phyloP scores from a whole-genome alignment of 2,113 vertebrate species.

The Cochlearius cochlearius region DNA sequence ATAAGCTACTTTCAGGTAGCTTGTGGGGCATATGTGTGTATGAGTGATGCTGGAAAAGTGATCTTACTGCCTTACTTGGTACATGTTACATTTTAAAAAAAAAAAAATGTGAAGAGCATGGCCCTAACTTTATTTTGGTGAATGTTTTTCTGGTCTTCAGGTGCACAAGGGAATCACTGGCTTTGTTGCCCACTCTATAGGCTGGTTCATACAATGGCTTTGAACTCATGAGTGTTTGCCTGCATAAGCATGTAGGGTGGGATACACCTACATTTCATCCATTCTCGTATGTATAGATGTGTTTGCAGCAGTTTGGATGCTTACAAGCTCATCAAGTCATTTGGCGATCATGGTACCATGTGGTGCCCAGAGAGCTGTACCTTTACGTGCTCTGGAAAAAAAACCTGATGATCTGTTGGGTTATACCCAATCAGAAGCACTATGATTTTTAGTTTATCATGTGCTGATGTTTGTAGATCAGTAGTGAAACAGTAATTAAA shows the following conservation, averaged over 20 bases:
- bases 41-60: background rate
- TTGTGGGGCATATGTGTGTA: background rate
- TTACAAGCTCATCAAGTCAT: background rate
- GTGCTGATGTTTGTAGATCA: background rate
- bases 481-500: background rate
- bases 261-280: background rate
- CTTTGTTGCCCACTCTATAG: background rate
- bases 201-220: background rate
- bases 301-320: background rate
- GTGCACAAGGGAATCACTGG: background rate
- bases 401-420: background rate
- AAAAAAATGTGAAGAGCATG: background rate
- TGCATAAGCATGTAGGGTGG: background rate
- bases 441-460: background rate
- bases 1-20: background rate
- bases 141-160: background rate
- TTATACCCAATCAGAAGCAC: background rate
- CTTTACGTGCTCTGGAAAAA: background rate
- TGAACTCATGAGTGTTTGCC: background rate
- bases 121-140: background rate
- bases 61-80: background rate
- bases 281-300: background rate
- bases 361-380: background rate
- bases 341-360: background rate
- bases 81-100: background rate